These are phyloP conservation scores for Leucoraja ocellata DNA, from an alignment of 2,797 vertebrate species.

Conservation along the genomic window DNA sequence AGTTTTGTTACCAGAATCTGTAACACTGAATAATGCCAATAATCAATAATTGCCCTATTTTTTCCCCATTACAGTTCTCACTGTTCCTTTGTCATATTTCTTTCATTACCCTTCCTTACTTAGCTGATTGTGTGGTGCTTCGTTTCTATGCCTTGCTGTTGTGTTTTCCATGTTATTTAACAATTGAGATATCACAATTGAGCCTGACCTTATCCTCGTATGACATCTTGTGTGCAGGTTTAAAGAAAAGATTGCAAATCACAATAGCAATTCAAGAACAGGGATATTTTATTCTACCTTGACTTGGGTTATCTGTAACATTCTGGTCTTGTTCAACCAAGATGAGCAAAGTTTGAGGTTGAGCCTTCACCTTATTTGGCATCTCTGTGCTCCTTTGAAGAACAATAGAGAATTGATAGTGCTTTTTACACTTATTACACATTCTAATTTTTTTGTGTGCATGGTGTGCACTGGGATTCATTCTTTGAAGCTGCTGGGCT, in stretches of 20 bases:
- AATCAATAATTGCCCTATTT: background rate
- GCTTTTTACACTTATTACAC: background rate
- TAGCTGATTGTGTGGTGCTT: background rate
- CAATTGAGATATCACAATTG: background rate
- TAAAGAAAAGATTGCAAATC: background rate
- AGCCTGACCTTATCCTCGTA: background rate
- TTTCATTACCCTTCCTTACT: background rate
- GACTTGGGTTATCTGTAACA: background rate
- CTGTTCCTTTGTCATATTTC: background rate
- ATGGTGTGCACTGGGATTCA: background rate
- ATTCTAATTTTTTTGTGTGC: background rate
- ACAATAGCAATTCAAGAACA: background rate
- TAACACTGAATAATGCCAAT: background rate
- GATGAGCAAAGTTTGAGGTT: background rate
- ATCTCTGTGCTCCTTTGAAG: background rate
- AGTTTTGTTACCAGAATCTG: background rate
- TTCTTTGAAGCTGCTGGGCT: background rate
- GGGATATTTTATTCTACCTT: background rate
- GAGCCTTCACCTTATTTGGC: background rate
- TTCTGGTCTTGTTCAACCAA: background rate
- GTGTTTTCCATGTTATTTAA: background rate
- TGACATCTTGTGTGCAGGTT: background rate
- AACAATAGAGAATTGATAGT: background rate
- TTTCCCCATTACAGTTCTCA: background rate
- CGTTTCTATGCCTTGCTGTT: background rate